Evolutionary conservation across 2,113 vertebrate genomes (phyloP).

Genomic region (Salvator merianae): DNA sequence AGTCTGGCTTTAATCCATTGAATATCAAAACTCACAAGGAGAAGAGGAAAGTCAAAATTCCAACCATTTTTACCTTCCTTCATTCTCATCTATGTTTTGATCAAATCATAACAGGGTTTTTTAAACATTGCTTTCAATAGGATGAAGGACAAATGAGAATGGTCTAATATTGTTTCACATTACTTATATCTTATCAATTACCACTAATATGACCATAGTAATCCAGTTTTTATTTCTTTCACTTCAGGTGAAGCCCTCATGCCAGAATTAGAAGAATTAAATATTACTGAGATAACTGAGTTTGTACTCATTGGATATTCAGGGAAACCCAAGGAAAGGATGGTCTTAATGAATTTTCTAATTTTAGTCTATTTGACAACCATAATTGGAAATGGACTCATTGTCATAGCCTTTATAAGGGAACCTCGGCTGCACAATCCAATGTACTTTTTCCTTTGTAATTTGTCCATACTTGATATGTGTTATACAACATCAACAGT

Average conservation of each 20-base stretch:
- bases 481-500: neutral
- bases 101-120: too few species aligned
- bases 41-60: too few species aligned
- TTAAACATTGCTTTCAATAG: too few species aligned
- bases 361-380: neutral
- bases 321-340: neutral
- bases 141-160: too few species aligned
- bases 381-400: neutral
- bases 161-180: too few species aligned
- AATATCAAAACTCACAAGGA: too few species aligned
- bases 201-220: neutral
- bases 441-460: constrained; percentile 10
- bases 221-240: neutral
- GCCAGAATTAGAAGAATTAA: neutral
- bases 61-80: too few species aligned
- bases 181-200: neutral
- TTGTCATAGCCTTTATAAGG: neutral
- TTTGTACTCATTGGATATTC: constrained; percentile 21
- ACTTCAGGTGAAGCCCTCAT: neutral
- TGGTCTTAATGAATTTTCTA: neutral
- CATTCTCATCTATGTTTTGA: too few species aligned
- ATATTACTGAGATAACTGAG: neutral
- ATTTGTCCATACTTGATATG: constrained; percentile 14
- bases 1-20: too few species aligned
- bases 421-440: constrained; percentile 8